A percentile compares a stretch with the other conserved stretches of the same genome.
These are phyloP conservation scores for Serripes groenlandicus DNA, from an alignment of 2,888 invertebrate genomes.

Conservation along the genomic window DNA sequence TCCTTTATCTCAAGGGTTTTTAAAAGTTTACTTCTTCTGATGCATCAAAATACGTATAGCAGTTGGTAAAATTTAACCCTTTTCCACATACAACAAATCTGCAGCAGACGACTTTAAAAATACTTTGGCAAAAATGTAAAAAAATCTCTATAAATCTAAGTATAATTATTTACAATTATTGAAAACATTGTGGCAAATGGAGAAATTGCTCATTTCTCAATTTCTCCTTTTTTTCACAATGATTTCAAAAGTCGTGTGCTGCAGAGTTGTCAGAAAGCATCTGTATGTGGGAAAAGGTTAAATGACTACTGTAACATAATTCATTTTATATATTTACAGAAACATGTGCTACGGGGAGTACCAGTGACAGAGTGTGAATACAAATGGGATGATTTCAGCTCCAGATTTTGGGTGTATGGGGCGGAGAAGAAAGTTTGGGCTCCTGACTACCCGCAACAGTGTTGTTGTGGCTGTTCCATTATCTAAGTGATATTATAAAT, in stretches of 20 bases:
- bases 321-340: constrained; percentile 74
- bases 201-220: neutral
- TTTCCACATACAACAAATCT: no score
- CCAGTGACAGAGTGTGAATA: constrained; percentile 84
- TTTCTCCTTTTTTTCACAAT: neutral
- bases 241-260: no score
- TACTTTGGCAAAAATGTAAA: no score
- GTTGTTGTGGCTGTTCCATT: constrained; percentile 80
- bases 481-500: constrained; percentile 2
- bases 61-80: neutral
- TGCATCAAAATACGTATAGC: no score
- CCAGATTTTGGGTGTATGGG: constrained; percentile 85
- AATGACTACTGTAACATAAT: neutral
- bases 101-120: no score
- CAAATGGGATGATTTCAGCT: constrained; percentile 76
- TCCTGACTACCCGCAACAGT: constrained; percentile 85
- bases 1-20: neutral
- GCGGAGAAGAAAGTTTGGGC: constrained; percentile 83
- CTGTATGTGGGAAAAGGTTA: neutral
- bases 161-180: no score
- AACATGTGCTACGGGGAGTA: constrained; percentile 83
- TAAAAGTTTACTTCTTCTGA: neutral
- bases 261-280: no score
- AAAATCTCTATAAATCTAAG: no score
- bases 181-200: neutral